Conservation (phyloP, 2,797 vertebrate species). For the Phalanger gymnotis region DNA sequence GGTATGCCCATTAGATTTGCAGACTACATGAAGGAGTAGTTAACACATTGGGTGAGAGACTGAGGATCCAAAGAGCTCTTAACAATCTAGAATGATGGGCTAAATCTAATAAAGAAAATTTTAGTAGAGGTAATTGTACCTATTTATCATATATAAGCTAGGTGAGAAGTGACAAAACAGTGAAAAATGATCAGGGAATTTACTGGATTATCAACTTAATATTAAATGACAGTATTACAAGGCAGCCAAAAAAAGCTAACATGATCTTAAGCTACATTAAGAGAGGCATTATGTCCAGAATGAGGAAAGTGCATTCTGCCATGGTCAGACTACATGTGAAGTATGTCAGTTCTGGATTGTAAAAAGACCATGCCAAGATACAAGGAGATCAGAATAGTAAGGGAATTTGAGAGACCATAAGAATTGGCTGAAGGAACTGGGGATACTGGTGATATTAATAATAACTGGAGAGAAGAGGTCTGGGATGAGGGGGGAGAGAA, state of each 20-base stretch:
- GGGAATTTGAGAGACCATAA: not conserved
- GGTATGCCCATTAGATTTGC: not conserved
- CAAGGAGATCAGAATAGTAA: not conserved
- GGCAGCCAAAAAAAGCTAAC: not conserved
- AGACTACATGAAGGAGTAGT: not conserved
- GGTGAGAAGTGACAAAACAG: not conserved
- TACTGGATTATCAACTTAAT: not conserved
- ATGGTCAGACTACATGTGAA: not conserved
- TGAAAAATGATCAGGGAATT: not conserved
- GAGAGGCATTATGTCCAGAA: not conserved
- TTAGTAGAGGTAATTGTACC: not conserved
- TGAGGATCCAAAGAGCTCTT: not conserved
- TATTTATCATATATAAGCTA: not conserved
- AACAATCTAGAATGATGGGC: not conserved
- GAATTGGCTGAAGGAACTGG: too few species aligned
- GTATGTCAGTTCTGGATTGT: not conserved
- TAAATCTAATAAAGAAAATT: not conserved
- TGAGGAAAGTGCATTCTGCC: not conserved
- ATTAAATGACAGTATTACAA: not conserved
- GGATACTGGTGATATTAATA: too few species aligned
- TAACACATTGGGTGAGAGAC: not conserved
- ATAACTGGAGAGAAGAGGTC: not conserved
- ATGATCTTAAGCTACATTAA: not conserved
- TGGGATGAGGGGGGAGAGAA: not conserved
- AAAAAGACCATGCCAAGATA: not conserved